phyloP scores from a whole-genome alignment of 1,140 invertebrate genomes.

The Oryzaephilus surinamensis region DNA sequence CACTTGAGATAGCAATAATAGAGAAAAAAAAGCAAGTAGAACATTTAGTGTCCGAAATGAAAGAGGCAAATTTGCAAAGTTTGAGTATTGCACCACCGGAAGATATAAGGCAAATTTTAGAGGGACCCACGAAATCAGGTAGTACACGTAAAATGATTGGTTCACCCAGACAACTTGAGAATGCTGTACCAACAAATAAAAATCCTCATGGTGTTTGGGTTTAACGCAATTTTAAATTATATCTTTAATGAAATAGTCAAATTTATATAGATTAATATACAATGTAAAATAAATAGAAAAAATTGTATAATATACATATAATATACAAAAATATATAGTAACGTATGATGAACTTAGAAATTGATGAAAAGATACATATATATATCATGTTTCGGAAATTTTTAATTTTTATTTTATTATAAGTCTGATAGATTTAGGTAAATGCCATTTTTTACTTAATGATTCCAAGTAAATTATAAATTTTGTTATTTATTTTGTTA shows the following conservation, averaged over 20 bases:
- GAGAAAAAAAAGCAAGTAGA: slow-evolving; percentile 81
- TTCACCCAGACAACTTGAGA: slow-evolving; percentile 80
- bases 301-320: too few relatives aligned
- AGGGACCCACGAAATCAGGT: slow-evolving; percentile 73
- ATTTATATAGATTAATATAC: too few relatives aligned
- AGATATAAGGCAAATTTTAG: slow-evolving; percentile 67
- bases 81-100: slow-evolving; percentile 72
- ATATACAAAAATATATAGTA: too few relatives aligned
- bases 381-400: too few relatives aligned
- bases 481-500: too few relatives aligned
- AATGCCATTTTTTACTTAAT: slow-evolving; percentile 9
- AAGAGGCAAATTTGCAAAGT: slow-evolving; percentile 82
- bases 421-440: slow-evolving; percentile 10
- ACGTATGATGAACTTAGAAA: too few relatives aligned
- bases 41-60: slow-evolving; percentile 76
- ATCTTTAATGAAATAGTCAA: too few relatives aligned
- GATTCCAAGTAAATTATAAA: slow-evolving; percentile 7
- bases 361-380: too few relatives aligned
- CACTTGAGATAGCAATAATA: slow-evolving; percentile 65
- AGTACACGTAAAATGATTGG: slow-evolving; percentile 83
- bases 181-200: slow-evolving; percentile 86
- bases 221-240: slow-evolving; percentile 38
- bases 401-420: too few relatives aligned
- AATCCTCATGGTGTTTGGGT: slow-evolving; percentile 96
- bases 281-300: too few relatives aligned